These are phyloP conservation scores for Neodon shergylaensis DNA, from an alignment of 2,113 vertebrate species.

Conservation along the genomic window DNA sequence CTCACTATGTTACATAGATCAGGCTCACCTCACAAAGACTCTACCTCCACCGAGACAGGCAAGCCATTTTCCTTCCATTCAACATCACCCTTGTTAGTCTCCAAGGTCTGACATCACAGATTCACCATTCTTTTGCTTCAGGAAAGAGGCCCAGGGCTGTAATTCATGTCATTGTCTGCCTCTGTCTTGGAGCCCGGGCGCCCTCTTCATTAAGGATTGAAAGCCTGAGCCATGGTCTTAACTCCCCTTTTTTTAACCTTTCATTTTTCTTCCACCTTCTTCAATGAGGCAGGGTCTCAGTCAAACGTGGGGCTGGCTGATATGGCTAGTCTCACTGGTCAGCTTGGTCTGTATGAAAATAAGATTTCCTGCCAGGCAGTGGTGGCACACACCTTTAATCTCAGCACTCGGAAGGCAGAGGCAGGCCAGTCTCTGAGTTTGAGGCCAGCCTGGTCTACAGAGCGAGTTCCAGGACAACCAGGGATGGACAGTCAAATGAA, in stretches of 20 bases:
- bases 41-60: not conserved
- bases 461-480: not conserved
- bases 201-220: not conserved
- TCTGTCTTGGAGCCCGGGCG: not conserved
- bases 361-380: not conserved
- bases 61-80: not conserved
- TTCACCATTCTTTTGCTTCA: not conserved
- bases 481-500: too few species aligned
- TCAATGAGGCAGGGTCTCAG: not conserved
- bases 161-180: constrained; percentile 7
- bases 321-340: not conserved
- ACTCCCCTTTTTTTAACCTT: not conserved
- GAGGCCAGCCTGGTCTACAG: not conserved
- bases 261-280: not conserved
- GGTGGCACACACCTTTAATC: not conserved
- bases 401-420: not conserved
- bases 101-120: not conserved
- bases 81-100: not conserved
- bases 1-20: not conserved
- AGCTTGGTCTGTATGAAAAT: not conserved
- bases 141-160: not conserved
- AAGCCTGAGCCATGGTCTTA: not conserved
- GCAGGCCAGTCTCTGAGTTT: not conserved
- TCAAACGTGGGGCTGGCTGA: not conserved
- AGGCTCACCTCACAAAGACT: not conserved